Conservation (phyloP, 1,140 invertebrate species). For the Polyergus mexicanus region DNA sequence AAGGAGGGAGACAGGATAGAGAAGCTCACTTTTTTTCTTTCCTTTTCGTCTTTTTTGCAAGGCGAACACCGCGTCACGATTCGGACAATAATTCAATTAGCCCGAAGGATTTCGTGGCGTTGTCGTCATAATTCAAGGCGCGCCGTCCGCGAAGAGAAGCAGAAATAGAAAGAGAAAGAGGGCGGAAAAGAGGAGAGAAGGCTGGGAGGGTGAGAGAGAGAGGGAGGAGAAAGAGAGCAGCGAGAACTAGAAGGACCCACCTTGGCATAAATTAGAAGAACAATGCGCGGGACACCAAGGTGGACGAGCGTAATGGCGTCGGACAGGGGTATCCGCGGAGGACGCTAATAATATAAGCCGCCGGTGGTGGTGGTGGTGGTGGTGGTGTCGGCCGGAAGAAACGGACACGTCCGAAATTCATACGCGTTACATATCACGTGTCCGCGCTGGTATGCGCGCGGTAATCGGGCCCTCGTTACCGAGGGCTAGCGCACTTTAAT, state of each 20-base stretch:
- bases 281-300: slow-evolving; percentile 77
- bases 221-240: slow-evolving; percentile 21
- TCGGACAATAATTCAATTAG: slow-evolving; percentile 84
- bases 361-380: slow-evolving; percentile 10
- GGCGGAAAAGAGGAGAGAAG: slow-evolving; percentile 25
- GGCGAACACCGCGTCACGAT: slow-evolving; percentile 70
- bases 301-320: slow-evolving; percentile 73
- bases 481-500: neutral
- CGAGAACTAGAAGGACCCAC: slow-evolving; percentile 63
- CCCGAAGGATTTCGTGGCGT: slow-evolving; percentile 79
- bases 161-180: slow-evolving; percentile 66
- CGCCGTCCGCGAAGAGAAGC: slow-evolving; percentile 71
- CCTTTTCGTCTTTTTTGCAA: slow-evolving; percentile 63
- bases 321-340: slow-evolving; percentile 57
- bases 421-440: slow-evolving; percentile 71
- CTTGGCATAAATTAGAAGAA: slow-evolving; percentile 84
- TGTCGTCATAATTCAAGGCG: slow-evolving; percentile 81
- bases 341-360: slow-evolving; percentile 71
- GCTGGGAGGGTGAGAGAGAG: slow-evolving; percentile 3
- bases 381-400: slow-evolving; percentile 64
- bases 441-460: neutral
- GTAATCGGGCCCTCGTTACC: slow-evolving; percentile 38
- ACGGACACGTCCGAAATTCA: slow-evolving; percentile 71
- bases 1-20: neutral
- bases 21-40: slow-evolving; percentile 24